Evolutionary conservation across 2,113 vertebrate species (phyloP).

Genomic region (Chascanopsetta lugubris): DNA sequence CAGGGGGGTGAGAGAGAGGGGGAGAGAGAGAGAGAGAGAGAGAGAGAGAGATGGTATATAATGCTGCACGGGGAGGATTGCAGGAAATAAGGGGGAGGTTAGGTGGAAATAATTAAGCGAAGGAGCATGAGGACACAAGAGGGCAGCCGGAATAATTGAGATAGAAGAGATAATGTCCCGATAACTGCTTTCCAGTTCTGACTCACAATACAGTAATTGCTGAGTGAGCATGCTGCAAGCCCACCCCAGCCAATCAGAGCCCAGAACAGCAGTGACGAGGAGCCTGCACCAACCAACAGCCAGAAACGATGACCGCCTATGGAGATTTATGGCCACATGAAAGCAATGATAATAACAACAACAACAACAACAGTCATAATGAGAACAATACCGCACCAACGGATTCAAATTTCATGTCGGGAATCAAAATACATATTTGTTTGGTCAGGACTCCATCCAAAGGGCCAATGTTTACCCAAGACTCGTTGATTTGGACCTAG

Average conservation of each 20-base stretch:
- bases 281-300: slow-evolving; percentile 30
- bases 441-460: no score
- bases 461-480: no score
- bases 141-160: slow-evolving; percentile 3
- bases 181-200: slow-evolving; percentile 7
- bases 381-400: no score
- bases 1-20: slow-evolving; percentile 17
- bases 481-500: not conserved
- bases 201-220: slow-evolving; percentile 21
- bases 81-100: slow-evolving; percentile 16
- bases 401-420: no score
- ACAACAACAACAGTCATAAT: no score
- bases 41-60: slow-evolving; percentile 25
- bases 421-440: not conserved
- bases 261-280: slow-evolving; percentile 26
- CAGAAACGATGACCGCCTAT: slow-evolving; percentile 33
- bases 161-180: slow-evolving; percentile 6
- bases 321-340: no score
- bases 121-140: not conserved
- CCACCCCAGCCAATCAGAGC: slow-evolving; percentile 33
- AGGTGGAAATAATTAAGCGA: not conserved
- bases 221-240: slow-evolving; percentile 33
- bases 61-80: slow-evolving; percentile 50
- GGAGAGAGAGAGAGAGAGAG: slow-evolving; percentile 8
- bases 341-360: no score